Evolutionary conservation across 2,797 vertebrate genomes (phyloP), one percentile per base, ranked within the genome.

Genomic region (Emydoidea blandingii): DNA sequence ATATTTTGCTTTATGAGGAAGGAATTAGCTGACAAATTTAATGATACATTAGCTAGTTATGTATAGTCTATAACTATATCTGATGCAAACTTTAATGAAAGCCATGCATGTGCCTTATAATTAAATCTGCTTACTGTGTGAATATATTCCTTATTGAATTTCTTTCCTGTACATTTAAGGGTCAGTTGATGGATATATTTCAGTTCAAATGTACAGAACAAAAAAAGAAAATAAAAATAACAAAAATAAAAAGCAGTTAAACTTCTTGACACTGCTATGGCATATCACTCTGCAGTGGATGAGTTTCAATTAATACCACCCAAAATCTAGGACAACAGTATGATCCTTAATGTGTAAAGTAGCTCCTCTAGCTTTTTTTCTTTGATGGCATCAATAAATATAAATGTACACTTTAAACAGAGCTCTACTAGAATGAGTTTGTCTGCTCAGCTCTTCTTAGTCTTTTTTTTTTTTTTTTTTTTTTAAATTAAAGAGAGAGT

Each of bases 381-480:
- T 87, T 92, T 90, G 92, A 15, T 83, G 85, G 19, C 41, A 62
- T 19, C n/a, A 74, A 34, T 91, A 89, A 89, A 88, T 78, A 83
- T 11, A 11, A 41, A 49, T 88, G 8, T 89, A 1, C 2, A 1
- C 14, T 88, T 31, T 23, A 81, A 72, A 72, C 62, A 82, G 9
- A 78, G 4, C 52, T 72, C 14, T 86, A n/a, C 56, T 88, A 62
- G 29, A 83, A 88, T 81, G 88, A 74, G 21, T 27, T 52, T 92
- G 41, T 4, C 37, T 88, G 11, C 41, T 85, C 15, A 85, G 15
- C n/a, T 81, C 89, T n/a, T 23, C 3, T 10, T 65, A 15, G 0
- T 90, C 8, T 86, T 83, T 94, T 81, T n/a, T n/a, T n/a, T n/a
- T n/a, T n/a, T n/a, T n/a, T n/a, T n/a, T n/a, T n/a, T n/a, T n/a